These are phyloP conservation scores for Tylochromis polylepis DNA, from an alignment of 2,113 vertebrate genomes.

Conservation along the genomic window DNA sequence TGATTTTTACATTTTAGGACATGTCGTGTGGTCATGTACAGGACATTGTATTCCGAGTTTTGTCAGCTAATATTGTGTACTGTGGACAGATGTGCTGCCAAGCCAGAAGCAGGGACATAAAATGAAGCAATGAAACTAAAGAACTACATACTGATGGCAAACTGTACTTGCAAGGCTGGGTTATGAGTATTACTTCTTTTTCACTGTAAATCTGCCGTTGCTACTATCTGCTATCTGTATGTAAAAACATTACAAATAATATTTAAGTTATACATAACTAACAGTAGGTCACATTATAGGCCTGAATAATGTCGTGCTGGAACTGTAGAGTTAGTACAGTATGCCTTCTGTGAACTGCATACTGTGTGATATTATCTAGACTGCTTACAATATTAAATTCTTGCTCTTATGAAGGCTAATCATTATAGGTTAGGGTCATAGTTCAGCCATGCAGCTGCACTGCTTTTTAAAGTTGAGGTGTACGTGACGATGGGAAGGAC, in stretches of 20 bases:
- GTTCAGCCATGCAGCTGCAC: neutral
- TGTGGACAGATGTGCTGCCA: neutral
- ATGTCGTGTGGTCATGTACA: neutral
- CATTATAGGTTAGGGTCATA: rapidly evolving
- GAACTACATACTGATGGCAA: neutral
- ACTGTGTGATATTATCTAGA: neutral
- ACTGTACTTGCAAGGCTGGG: neutral
- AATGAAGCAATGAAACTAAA: neutral
- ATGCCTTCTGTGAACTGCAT: neutral
- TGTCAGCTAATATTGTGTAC: neutral
- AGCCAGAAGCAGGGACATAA: neutral
- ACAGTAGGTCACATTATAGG: neutral
- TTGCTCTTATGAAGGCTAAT: neutral
- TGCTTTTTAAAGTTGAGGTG: neutral
- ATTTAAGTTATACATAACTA: neutral
- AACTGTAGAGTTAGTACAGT: too few species aligned
- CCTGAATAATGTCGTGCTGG: too few species aligned
- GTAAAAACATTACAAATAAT: neutral
- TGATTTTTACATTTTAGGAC: neutral
- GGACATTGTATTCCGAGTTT: neutral
- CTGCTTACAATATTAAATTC: neutral
- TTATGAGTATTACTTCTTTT: neutral
- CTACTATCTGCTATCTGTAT: rapidly evolving
- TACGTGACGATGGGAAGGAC: neutral
- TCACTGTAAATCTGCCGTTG: neutral